phyloP scores from a whole-genome alignment of 2,888 invertebrate species.

The Arge pagana region DNA sequence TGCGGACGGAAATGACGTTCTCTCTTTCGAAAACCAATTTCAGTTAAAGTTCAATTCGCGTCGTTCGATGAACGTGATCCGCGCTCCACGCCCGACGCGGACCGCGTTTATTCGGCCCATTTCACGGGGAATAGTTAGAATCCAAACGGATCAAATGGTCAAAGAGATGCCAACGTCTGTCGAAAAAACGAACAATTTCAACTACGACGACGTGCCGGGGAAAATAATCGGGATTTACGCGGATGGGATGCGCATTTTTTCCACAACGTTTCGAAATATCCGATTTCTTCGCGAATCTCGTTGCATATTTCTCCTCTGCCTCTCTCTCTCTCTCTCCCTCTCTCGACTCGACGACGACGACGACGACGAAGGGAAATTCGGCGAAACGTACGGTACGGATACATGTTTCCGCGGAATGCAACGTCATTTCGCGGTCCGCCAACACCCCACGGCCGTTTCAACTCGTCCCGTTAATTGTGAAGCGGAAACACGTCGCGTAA shows the following conservation, averaged over 20 bases:
- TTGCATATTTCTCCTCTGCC: too few relatives aligned
- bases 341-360: too few relatives aligned
- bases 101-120: too few relatives aligned
- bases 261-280: too few relatives aligned
- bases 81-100: too few relatives aligned
- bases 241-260: too few relatives aligned
- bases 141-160: not conserved
- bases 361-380: too few relatives aligned
- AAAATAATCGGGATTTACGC: too few relatives aligned
- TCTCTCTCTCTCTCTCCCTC: constrained; percentile 23
- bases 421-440: constrained; percentile 44
- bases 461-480: constrained; percentile 42
- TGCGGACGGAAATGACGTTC: constrained; percentile 14
- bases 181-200: too few relatives aligned
- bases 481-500: constrained; percentile 41
- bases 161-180: not conserved
- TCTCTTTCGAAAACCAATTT: constrained; percentile 13
- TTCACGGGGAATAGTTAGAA: constrained; percentile 4
- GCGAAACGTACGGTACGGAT: constrained; percentile 5
- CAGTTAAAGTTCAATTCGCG: constrained; percentile 16
- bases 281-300: too few relatives aligned
- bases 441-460: constrained; percentile 30
- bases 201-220: too few relatives aligned
- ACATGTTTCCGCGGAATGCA: constrained; percentile 40
- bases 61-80: constrained; percentile 10